Conservation (phyloP, 2,113 vertebrate species). For the Tapirus terrestris region DNA sequence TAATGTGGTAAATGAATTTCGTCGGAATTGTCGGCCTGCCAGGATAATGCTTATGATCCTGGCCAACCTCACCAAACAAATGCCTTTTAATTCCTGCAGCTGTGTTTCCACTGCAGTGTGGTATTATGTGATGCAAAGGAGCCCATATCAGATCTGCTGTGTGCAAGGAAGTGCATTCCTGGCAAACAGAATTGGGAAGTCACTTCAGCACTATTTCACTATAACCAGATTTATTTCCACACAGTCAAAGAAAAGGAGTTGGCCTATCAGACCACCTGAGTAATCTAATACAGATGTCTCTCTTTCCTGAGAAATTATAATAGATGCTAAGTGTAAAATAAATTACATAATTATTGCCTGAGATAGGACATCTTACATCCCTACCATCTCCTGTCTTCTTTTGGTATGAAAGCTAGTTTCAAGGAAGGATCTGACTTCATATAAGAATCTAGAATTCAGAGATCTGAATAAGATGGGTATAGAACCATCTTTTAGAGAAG, state of each 20-base stretch:
- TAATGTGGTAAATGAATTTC: background rate
- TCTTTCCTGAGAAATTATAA: background rate
- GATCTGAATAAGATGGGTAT: background rate
- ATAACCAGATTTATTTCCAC: background rate
- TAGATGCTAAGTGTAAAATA: background rate
- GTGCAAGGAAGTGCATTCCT: conserved; percentile 70
- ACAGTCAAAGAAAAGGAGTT: background rate
- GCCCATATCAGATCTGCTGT: conserved; percentile 22
- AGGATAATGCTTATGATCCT: background rate
- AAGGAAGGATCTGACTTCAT: background rate
- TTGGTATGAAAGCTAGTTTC: background rate
- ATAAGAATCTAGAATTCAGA: background rate
- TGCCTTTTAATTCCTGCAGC: conserved; percentile 60
- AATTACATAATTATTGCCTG: background rate
- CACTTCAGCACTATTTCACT: background rate
- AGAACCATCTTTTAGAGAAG: background rate
- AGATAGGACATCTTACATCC: background rate
- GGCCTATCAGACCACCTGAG: background rate
- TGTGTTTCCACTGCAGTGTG: conserved; percentile 83
- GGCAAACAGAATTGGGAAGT: conserved; percentile 77
- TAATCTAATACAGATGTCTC: background rate
- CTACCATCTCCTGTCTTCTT: background rate
- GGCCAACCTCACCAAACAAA: background rate
- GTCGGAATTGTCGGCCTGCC: background rate
- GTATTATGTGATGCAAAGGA: conserved; percentile 75